phyloP scores from a whole-genome alignment of 2,888 invertebrate species.

The Eristalis intricaria region DNA sequence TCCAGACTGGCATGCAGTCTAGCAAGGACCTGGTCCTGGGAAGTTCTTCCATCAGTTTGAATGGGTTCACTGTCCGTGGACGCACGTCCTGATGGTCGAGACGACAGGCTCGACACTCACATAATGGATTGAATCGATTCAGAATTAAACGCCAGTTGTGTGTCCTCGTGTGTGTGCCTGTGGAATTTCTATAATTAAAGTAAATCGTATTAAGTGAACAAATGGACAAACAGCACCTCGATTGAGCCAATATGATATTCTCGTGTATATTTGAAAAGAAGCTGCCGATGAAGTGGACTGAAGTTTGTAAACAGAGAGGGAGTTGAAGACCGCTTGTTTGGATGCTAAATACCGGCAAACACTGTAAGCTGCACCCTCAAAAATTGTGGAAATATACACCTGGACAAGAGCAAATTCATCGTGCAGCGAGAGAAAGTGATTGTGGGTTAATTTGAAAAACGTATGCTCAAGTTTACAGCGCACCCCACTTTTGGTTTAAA shows the following conservation, averaged over 20 bases:
- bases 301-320: background rate
- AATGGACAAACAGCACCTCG: slow-evolving; percentile 39
- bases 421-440: too few relatives aligned
- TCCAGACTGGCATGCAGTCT: too few relatives aligned
- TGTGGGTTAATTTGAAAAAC: background rate
- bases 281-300: background rate
- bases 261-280: background rate
- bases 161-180: background rate
- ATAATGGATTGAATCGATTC: background rate
- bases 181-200: slow-evolving; percentile 50
- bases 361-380: background rate
- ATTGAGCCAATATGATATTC: slow-evolving; percentile 17
- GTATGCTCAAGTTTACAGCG: too few relatives aligned
- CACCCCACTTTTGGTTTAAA: too few relatives aligned
- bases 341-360: slow-evolving; percentile 26
- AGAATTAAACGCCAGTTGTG: background rate
- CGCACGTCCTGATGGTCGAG: too few relatives aligned
- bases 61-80: slow-evolving; percentile 30
- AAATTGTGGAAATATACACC: background rate
- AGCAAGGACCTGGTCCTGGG: background rate
- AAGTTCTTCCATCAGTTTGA: slow-evolving; percentile 54
- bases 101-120: background rate
- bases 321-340: slow-evolving; percentile 20
- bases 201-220: slow-evolving; percentile 57
- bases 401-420: too few relatives aligned